Conservation (phyloP, 35 echinoderm and acorn worm species). For the Anneissia japonica region DNA sequence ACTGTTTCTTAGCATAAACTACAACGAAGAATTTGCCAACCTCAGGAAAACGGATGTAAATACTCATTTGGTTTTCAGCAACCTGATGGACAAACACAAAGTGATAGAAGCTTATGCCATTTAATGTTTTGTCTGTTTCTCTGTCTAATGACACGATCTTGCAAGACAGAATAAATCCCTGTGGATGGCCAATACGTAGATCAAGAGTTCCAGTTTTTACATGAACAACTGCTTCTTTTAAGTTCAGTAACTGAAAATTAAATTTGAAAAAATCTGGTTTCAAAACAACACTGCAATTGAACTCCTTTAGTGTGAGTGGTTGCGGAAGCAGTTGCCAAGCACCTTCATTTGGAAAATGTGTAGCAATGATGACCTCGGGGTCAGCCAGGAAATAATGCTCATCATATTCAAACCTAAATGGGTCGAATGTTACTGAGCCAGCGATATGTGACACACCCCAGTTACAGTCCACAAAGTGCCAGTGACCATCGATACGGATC, state of each 20-base stretch:
- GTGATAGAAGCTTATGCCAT: slow-evolving; percentile 58
- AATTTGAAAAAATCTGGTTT: slow-evolving; percentile 95
- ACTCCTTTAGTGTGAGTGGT: slow-evolving; percentile 49
- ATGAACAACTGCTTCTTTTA: slow-evolving; percentile 41
- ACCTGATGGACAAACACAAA: slow-evolving; percentile 90
- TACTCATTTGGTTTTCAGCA: slow-evolving; percentile 52
- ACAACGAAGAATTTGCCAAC: slow-evolving; percentile 31
- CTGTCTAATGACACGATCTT: slow-evolving; percentile 27
- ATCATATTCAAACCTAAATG: slow-evolving; percentile 89
- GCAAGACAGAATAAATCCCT: slow-evolving; percentile 49
- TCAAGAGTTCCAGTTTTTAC: slow-evolving; percentile 53
- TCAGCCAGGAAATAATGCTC: slow-evolving; percentile 97
- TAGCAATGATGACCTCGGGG: slow-evolving; percentile 84
- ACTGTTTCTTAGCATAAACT: slow-evolving; percentile 14
- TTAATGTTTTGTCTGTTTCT: slow-evolving; percentile 30
- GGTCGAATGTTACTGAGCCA: slow-evolving; percentile 79
- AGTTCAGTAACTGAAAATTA: slow-evolving; percentile 52
- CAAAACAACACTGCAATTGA: slow-evolving; percentile 49
- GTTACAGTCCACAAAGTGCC: slow-evolving; percentile 99
- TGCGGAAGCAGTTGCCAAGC: slow-evolving; percentile 71
- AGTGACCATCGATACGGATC: slow-evolving; percentile 89
- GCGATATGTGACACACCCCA: slow-evolving; percentile 96
- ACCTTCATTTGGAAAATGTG: slow-evolving; percentile 79
- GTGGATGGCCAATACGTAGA: slow-evolving; percentile 38
- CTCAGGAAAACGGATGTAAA: slow-evolving; percentile 80